Base-by-base conservation (phyloP, 2,888 invertebrate species). In the Gymnosoma rotundatum region DNA sequence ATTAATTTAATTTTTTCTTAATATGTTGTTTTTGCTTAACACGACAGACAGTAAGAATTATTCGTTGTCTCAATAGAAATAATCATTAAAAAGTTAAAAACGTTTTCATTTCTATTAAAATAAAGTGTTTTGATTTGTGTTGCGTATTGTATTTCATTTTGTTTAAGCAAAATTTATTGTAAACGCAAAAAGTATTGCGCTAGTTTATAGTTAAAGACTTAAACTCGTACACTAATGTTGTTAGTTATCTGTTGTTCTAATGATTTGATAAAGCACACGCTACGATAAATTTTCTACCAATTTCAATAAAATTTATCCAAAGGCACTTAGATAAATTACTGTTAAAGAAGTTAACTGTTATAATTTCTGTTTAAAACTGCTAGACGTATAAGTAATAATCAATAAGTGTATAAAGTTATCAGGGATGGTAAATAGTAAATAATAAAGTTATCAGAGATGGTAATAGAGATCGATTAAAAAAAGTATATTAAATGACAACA, bases 101-200 rank as follows among this genome's bases (percentile, higher is more conserved):
- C 61, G 61, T 76, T 76, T 74, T 81, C 45, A 78, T 78, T 78
- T 54, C 56, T 20, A 50, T 76, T 54, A 70, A 60, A 64, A 56
- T n/a, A 63, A 79, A 54, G 63, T 61, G 54, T 81, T 83, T 84
- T 69, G 84, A 81, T 84, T 84, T 80, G 80, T 73, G 79, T 84
- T 84, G 52, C 76, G 48, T 64, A 48, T 52, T 45, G 18, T 45
- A 50, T 38, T 66, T 36, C 1, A 12, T 42, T 42, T 42, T 12
- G 14, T 9, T 50, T 52, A 42, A 42, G 38, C 16, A 45, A 18
- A n/a, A 14, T 79, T 69, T 80, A 42, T 42, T 48, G n/a, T 20
- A 48, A 54, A 61, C 54, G 25, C 9, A 10, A 14, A 48, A 14
- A 14, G 18, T 20, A 1, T n/a, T 42, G n/a, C 52, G 32, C 16